These are phyloP conservation scores for Apantesis nais DNA, from an alignment of 2,888 invertebrate genomes.

Conservation along the genomic window DNA sequence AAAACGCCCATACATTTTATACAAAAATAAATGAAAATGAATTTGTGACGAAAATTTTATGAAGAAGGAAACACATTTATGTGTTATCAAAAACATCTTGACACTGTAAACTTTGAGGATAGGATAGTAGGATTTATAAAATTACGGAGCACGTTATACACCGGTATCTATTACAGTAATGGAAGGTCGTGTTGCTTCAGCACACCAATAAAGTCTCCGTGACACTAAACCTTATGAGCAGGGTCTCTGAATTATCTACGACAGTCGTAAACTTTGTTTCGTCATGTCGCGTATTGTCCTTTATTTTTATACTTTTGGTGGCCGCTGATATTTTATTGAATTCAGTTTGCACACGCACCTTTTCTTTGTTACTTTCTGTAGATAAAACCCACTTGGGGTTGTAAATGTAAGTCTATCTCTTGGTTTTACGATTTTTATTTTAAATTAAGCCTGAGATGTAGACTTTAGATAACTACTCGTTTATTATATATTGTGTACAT, in stretches of 20 bases:
- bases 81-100: neutral
- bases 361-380: constrained; percentile 13
- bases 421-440: constrained; percentile 1
- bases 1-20: constrained; percentile 10
- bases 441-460: neutral
- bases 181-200: constrained; percentile 49
- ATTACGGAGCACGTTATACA: constrained; percentile 25
- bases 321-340: constrained; percentile 45
- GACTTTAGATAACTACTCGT: neutral
- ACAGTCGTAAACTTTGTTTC: constrained; percentile 54
- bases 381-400: constrained; percentile 1
- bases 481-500: too few species aligned
- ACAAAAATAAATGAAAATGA: neutral
- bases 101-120: neutral
- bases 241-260: constrained; percentile 54
- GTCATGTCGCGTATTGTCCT: constrained; percentile 47
- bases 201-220: constrained; percentile 50
- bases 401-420: constrained; percentile 8
- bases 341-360: constrained; percentile 29
- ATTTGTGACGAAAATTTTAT: neutral
- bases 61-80: neutral
- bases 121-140: constrained; percentile 18
- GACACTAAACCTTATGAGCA: constrained; percentile 49
- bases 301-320: constrained; percentile 42
- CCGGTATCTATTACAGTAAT: constrained; percentile 50